These are phyloP conservation scores for Monoplex corrugatus DNA, from an alignment of 2,888 invertebrate species.

Conservation along the genomic window DNA sequence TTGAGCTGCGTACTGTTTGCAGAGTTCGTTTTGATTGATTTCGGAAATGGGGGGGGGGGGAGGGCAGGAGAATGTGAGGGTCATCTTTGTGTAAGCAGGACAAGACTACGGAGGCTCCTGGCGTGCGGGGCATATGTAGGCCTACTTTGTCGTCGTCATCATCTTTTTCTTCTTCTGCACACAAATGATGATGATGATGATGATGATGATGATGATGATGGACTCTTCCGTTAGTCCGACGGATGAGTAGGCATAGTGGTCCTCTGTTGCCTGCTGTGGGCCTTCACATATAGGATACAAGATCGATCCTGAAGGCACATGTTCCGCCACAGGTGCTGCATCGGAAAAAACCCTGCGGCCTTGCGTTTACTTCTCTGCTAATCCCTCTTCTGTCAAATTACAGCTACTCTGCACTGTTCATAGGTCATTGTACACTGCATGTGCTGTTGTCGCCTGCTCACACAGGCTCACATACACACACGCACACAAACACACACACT, in stretches of 20 bases:
- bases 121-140: too few relatives aligned
- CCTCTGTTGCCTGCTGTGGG: not conserved
- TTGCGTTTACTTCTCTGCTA: too few relatives aligned
- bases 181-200: too few relatives aligned
- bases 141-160: not conserved
- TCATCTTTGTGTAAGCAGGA: too few relatives aligned
- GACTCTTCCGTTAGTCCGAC: not conserved
- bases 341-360: too few relatives aligned
- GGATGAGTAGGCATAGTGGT: not conserved
- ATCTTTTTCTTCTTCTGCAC: not conserved
- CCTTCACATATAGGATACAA: not conserved
- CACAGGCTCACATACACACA: not conserved
- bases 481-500: constrained; percentile 34
- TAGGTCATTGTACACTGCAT: not conserved
- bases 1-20: too few relatives aligned
- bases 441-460: not conserved
- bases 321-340: too few relatives aligned
- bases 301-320: not conserved
- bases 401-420: not conserved
- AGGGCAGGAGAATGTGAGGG: too few relatives aligned
- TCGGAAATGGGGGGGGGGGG: too few relatives aligned
- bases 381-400: not conserved
- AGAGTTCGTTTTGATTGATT: too few relatives aligned
- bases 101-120: too few relatives aligned
- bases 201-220: not conserved